These are phyloP conservation scores for Nothobranchius kuhntae DNA, from an alignment of 2,113 vertebrate genomes.

Conservation along the genomic window DNA sequence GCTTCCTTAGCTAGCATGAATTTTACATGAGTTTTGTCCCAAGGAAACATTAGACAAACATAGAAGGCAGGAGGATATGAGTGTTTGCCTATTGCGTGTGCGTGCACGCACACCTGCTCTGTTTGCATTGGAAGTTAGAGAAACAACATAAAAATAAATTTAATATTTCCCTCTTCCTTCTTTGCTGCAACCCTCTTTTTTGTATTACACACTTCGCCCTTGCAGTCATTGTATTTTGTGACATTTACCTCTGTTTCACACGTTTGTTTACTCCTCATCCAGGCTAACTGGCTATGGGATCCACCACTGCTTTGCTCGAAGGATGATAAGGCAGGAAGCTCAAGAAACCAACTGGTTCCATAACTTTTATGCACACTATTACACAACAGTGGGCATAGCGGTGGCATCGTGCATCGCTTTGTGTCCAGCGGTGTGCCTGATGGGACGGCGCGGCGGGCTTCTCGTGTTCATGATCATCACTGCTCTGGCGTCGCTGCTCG, in stretches of 20 bases:
- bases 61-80: conserved; percentile 19
- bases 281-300: conserved; percentile 95
- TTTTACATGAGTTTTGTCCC: conserved; percentile 71
- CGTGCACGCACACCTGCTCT: conserved; percentile 16
- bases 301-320: conserved; percentile 96
- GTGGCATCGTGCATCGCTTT: conserved; percentile 91
- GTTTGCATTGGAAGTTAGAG: conserved; percentile 23
- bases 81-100: conserved; percentile 30
- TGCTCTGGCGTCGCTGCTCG: conserved; percentile 91
- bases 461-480: conserved; percentile 97
- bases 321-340: conserved; percentile 89
- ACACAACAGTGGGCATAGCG: conserved; percentile 90
- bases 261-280: conserved; percentile 16
- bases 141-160: conserved; percentile 2
- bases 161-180: neutral
- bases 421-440: conserved; percentile 88
- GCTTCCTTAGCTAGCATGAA: conserved; percentile 58
- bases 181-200: neutral
- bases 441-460: conserved; percentile 91
- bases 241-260: neutral
- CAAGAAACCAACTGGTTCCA: conserved; percentile 83
- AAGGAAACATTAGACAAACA: conserved; percentile 61
- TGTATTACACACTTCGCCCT: too few relatives aligned
- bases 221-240: neutral
- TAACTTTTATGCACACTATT: conserved; percentile 94